phyloP scores from a whole-genome alignment of 1,140 invertebrate species.

The Drosophila serrata region DNA sequence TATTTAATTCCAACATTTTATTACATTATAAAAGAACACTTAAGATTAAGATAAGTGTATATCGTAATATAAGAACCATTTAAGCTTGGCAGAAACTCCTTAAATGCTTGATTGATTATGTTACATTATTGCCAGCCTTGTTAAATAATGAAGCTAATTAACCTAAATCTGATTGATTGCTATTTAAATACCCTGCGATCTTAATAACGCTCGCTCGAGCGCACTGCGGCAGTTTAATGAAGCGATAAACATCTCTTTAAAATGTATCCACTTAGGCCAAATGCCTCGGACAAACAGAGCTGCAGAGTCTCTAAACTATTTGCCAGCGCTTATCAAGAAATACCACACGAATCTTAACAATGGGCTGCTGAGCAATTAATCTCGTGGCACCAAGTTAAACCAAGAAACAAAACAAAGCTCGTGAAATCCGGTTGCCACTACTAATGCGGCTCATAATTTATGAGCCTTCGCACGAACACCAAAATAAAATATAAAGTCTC shows the following conservation, averaged over 20 bases:
- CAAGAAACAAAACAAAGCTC: constrained; percentile 35
- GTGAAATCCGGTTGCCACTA: constrained; percentile 67
- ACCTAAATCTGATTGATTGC: constrained; percentile 30
- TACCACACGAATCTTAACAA: constrained; percentile 62
- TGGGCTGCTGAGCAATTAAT: constrained; percentile 70
- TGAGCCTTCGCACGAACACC: constrained; percentile 54
- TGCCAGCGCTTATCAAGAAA: constrained; percentile 58
- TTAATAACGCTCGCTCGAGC: constrained; percentile 25
- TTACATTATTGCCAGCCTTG: not conserved
- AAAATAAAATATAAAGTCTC: constrained; percentile 15
- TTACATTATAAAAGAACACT: not conserved
- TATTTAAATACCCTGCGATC: constrained; percentile 25
- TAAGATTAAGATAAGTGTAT: not conserved
- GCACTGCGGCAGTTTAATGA: constrained; percentile 4
- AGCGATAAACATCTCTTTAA: constrained; percentile 31
- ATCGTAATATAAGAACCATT: not conserved
- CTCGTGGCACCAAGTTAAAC: constrained; percentile 24
- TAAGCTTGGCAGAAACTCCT: not conserved
- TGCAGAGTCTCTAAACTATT: constrained; percentile 40
- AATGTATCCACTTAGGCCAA: constrained; percentile 42
- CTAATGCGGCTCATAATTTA: constrained; percentile 67
- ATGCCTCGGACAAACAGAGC: constrained; percentile 25
- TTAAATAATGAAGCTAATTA: constrained; percentile 4
- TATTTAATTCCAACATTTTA: not conserved
- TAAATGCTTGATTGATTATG: not conserved